phyloP scores from a whole-genome alignment of 1,140 invertebrate species.

The Drosophila hydei region DNA sequence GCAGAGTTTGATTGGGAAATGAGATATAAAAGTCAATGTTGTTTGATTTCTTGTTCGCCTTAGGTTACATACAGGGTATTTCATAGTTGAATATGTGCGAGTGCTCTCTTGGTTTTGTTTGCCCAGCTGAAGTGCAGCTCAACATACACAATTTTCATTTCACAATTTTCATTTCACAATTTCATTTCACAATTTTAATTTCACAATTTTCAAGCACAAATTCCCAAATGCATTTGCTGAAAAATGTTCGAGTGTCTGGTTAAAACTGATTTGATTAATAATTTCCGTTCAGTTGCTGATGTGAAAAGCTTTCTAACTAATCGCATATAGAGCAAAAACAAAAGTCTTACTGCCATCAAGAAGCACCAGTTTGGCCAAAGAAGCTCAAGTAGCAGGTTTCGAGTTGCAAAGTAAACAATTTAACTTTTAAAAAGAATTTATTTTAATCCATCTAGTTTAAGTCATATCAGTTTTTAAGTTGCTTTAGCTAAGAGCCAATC shows the following conservation, averaged over 20 bases:
- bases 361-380: too few relatives aligned
- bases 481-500: background rate
- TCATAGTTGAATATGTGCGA: background rate
- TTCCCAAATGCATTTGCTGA: conserved; percentile 1
- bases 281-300: conserved; percentile 5
- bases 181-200: too few relatives aligned
- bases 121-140: conserved; percentile 1
- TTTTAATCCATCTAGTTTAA: too few relatives aligned
- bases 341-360: background rate
- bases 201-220: conserved; percentile 16
- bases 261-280: conserved; percentile 9
- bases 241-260: conserved; percentile 12
- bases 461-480: too few relatives aligned
- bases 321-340: conserved; percentile 1
- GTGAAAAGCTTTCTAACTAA: background rate
- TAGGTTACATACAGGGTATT: background rate
- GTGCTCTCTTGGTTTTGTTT: background rate
- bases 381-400: background rate
- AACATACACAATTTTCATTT: conserved; percentile 8
- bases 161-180: too few relatives aligned
- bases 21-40: background rate
- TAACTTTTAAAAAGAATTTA: background rate
- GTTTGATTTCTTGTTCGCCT: background rate
- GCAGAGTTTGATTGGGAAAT: background rate
- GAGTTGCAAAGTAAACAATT: background rate